A percentile compares a stretch with the other conserved stretches of the same genome.
Conservation (phyloP, 1,140 invertebrate genomes). For the Sitophilus oryzae region DNA sequence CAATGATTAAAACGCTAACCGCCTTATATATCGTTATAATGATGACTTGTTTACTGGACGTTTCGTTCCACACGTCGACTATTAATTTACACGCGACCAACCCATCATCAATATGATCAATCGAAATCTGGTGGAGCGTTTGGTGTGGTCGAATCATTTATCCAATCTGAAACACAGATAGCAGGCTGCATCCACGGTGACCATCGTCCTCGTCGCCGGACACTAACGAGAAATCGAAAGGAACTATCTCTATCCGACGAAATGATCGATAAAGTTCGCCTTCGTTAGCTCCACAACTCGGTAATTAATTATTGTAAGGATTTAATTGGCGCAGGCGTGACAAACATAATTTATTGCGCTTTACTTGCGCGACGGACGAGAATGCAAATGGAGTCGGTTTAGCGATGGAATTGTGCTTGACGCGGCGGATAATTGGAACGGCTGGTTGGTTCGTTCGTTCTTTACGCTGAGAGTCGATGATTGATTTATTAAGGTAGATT, state of each 20-base stretch:
- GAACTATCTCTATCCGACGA: constrained; percentile 5
- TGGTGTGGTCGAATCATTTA: constrained; percentile 5
- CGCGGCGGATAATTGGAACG: too few relatives aligned
- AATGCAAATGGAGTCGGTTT: constrained; percentile 4
- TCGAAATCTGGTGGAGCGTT: too few relatives aligned
- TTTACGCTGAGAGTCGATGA: too few relatives aligned
- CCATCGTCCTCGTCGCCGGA: neutral
- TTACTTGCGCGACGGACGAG: constrained; percentile 10
- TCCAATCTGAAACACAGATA: neutral
- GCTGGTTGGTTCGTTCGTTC: too few relatives aligned
- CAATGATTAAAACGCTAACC: too few relatives aligned
- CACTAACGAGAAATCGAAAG: constrained; percentile 22
- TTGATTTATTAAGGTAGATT: too few relatives aligned
- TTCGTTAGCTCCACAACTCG: constrained; percentile 16
- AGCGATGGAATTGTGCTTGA: neutral
- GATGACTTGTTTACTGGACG: too few relatives aligned
- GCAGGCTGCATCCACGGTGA: neutral
- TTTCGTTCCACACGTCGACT: too few relatives aligned
- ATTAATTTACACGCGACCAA: too few relatives aligned
- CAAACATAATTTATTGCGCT: constrained; percentile 22
- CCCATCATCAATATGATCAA: too few relatives aligned
- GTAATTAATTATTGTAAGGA: constrained; percentile 24
- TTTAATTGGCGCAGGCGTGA: constrained; percentile 27
- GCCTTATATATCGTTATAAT: too few relatives aligned
- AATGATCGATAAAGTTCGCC: constrained; percentile 18